Percentiles rank a stretch among this genome's conserved stretches.
These are phyloP conservation scores for Drusus annulatus DNA, from an alignment of 1,140 invertebrate genomes.

Conservation along the genomic window DNA sequence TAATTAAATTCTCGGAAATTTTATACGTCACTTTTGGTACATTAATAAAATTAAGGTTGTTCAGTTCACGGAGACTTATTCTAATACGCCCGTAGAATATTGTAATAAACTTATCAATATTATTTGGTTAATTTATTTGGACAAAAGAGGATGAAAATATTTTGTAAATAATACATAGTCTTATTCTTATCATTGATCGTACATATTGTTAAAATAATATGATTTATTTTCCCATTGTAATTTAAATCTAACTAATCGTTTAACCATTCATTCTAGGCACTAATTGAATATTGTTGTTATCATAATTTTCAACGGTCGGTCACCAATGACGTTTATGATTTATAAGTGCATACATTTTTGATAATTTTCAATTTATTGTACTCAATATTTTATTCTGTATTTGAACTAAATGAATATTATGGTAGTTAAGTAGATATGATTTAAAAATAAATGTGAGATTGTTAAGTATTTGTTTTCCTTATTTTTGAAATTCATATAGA, in stretches of 20 bases:
- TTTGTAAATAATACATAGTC: constrained; percentile 41
- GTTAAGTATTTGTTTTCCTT: constrained; percentile 25
- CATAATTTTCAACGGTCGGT: constrained; percentile 10
- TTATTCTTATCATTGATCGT: constrained; percentile 14
- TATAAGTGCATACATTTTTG: constrained; percentile 34
- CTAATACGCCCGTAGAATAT: too few relatives aligned
- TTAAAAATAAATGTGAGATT: constrained; percentile 48
- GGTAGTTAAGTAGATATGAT: constrained; percentile 45
- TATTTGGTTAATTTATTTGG: constrained; percentile 64
- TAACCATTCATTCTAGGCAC: not conserved
- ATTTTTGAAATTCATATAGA: too few relatives aligned
- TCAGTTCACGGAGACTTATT: too few relatives aligned
- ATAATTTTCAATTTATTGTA: constrained; percentile 38
- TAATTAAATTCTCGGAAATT: too few relatives aligned
- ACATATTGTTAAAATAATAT: constrained; percentile 20
- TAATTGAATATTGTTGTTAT: not conserved
- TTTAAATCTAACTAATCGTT: constrained; percentile 1
- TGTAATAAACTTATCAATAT: not conserved
- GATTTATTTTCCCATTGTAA: not conserved
- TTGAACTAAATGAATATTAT: constrained; percentile 36
- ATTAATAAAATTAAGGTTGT: not conserved
- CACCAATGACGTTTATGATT: not conserved
- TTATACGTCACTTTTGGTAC: not conserved
- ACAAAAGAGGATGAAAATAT: constrained; percentile 63
- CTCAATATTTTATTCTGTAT: constrained; percentile 40